Conservation (phyloP, 2,888 invertebrate genomes). For the Chrysopilus asiliformis region DNA sequence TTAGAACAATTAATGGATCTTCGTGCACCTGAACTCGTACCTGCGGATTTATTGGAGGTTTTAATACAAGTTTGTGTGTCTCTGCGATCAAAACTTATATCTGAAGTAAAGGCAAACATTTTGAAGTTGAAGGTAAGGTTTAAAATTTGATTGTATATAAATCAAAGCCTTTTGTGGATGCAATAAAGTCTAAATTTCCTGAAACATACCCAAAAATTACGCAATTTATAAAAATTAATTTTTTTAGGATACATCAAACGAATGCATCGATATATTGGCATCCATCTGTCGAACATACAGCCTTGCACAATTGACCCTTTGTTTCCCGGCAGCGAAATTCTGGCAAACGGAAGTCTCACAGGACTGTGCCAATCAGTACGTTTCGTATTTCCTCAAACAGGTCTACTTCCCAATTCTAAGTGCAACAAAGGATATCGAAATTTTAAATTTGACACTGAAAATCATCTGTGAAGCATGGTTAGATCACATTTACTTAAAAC, state of each 20-base stretch:
- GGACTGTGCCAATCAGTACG: conserved; percentile 46
- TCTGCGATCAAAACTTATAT: conserved; percentile 66
- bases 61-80: conserved; percentile 69
- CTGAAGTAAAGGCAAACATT: conserved; percentile 63
- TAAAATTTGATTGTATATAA: not conserved
- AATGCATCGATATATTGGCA: conserved; percentile 58
- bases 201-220: not conserved
- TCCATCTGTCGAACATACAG: conserved; percentile 62
- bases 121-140: conserved; percentile 53
- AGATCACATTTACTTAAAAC: conserved; percentile 69
- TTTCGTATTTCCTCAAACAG: conserved; percentile 58
- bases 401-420: conserved; percentile 63
- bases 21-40: conserved; percentile 25
- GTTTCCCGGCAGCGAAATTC: conserved; percentile 56
- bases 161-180: not conserved
- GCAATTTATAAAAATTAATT: not conserved
- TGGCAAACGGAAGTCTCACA: conserved; percentile 46
- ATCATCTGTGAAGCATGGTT: conserved; percentile 81
- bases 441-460: conserved; percentile 62
- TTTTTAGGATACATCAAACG: conserved; percentile 28
- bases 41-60: conserved; percentile 49
- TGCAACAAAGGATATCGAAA: conserved; percentile 58
- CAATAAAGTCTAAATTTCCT: not conserved
- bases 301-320: conserved; percentile 68
- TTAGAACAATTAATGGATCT: conserved; percentile 46